Conservation (phyloP, 2,888 invertebrate species). For the Amiota mariae region DNA sequence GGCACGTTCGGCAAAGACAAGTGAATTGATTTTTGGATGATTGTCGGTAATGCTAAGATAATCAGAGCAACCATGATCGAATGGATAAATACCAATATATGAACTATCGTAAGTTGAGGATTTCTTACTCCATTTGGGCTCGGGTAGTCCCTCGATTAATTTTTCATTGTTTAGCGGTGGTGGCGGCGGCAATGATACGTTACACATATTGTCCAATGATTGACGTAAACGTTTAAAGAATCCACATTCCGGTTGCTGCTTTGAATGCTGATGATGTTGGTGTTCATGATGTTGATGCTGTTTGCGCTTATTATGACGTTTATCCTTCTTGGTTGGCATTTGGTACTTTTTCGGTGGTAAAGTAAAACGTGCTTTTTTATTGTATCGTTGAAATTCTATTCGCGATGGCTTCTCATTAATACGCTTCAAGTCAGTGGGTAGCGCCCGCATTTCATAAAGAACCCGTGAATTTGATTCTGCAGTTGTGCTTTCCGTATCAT, state of each 20-base stretch:
- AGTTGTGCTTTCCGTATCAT: conserved; percentile 41
- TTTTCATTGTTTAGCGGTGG: conserved; percentile 40
- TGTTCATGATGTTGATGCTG: conserved; percentile 39
- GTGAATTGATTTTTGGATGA: conserved; percentile 77
- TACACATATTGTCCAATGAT: conserved; percentile 60
- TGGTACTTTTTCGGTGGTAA: conserved; percentile 40
- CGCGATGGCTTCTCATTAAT: conserved; percentile 59
- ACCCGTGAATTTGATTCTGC: conserved; percentile 48
- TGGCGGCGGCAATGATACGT: conserved; percentile 46
- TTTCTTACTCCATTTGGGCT: conserved; percentile 51
- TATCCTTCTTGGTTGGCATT: conserved; percentile 33
- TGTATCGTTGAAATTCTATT: conserved; percentile 69
- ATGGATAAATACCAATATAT: conserved; percentile 79
- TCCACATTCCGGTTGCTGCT: conserved; percentile 20
- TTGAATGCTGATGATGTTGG: not conserved
- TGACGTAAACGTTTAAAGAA: conserved; percentile 52
- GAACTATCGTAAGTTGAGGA: conserved; percentile 36
- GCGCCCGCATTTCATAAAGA: conserved; percentile 66
- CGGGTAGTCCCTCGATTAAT: conserved; percentile 58
- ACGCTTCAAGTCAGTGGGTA: conserved; percentile 38
- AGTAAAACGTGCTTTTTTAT: conserved; percentile 36
- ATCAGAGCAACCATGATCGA: conserved; percentile 80
- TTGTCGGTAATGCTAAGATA: conserved; percentile 79
- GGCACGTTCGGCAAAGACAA: conserved; percentile 77
- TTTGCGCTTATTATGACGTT: conserved; percentile 4